Base-by-base conservation (phyloP, 2,113 vertebrate species). In the Cyrtonyx montezumae region DNA sequence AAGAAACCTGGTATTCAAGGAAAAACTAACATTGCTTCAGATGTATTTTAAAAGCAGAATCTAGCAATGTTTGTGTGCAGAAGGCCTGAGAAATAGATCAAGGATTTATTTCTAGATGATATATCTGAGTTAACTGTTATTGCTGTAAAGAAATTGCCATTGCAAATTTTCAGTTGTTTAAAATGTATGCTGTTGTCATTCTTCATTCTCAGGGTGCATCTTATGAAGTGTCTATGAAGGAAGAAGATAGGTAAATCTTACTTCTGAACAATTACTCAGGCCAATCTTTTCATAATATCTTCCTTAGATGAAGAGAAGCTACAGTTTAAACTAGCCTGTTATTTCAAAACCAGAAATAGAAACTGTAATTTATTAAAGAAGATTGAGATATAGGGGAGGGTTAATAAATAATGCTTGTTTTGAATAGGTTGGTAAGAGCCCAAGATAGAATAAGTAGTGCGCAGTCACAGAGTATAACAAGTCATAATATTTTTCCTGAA, bases 161-260 rank as follows among this genome's bases (percentile, higher is more conserved):
- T 81, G 32, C 22, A 78, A 61, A 45, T 18, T 83, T 85, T 59
- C 3, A 63, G 0, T 83, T 78, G 0, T 70, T 71, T 46, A 53
- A 70, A 80, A 84, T 69, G 23, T 42, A 18, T 67, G 3, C 2
- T 66, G 6, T 40, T 71, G 61, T 76, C 16, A 51, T 87, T 93
- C 53, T 76, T 91, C 26, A 22, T 93, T 87, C 66, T 86, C 49
- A 97, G 96, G 58, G 56, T n/a, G 78, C 93, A 79, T 84, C 92
- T 88, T 95, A 88, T 32, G 79, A 96, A 9, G 85, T 97, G 40
- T 93, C 91, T 88, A 67, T 96, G 94, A 94, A 91, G 17, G 63
- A 88, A 61, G 55, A 37, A 79, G 71, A 95, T 16, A 16, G 93
- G 96, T 97, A 96, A 94, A 58, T 63, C 3, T 71, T 56, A 8